Conservation (phyloP, 1,140 invertebrate species). For the Cydia pomonella region DNA sequence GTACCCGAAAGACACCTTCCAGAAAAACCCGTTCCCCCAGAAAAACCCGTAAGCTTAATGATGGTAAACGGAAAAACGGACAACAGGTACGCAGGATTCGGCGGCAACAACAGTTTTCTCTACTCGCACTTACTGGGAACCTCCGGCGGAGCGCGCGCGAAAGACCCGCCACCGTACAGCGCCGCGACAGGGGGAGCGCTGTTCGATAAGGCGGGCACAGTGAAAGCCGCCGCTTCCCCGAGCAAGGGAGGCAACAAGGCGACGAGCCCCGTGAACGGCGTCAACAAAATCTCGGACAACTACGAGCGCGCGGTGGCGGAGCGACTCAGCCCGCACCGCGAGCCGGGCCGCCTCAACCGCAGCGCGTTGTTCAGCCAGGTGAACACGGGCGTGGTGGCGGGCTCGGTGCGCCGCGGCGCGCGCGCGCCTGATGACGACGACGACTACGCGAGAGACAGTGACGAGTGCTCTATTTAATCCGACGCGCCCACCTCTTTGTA, state of each 20-base stretch:
- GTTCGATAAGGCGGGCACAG: conserved; percentile 50
- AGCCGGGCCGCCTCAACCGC: conserved; percentile 63
- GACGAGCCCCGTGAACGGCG: conserved; percentile 71
- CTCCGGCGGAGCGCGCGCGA: conserved; percentile 56
- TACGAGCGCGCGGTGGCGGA: conserved; percentile 74
- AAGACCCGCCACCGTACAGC: conserved; percentile 70
- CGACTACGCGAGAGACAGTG: conserved; percentile 82
- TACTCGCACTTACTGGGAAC: conserved; percentile 74
- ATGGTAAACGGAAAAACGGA: conserved; percentile 76
- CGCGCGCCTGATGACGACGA: conserved; percentile 61
- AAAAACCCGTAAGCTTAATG: conserved; percentile 74
- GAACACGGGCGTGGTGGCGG: conserved; percentile 67
- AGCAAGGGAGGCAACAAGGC: conserved; percentile 50
- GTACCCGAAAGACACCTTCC: conserved; percentile 59
- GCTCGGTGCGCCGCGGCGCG: conserved; percentile 46
- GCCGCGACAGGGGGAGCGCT: conserved; percentile 61
- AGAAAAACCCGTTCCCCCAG: conserved; percentile 69
- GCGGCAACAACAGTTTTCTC: conserved; percentile 74
- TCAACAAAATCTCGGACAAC: conserved; percentile 79
- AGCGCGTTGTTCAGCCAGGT: conserved; percentile 76
- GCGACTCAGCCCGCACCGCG: conserved; percentile 66
- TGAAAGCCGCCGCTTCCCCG: conserved; percentile 52
- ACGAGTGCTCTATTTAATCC: conserved; percentile 81
- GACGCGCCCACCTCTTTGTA: background rate
- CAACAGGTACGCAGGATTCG: conserved; percentile 60